A percentile compares a stretch with the other conserved stretches of the same genome.
These are phyloP conservation scores for Anguilla pacifica DNA, from an alignment of 2,797 vertebrate genomes.

Conservation along the genomic window DNA sequence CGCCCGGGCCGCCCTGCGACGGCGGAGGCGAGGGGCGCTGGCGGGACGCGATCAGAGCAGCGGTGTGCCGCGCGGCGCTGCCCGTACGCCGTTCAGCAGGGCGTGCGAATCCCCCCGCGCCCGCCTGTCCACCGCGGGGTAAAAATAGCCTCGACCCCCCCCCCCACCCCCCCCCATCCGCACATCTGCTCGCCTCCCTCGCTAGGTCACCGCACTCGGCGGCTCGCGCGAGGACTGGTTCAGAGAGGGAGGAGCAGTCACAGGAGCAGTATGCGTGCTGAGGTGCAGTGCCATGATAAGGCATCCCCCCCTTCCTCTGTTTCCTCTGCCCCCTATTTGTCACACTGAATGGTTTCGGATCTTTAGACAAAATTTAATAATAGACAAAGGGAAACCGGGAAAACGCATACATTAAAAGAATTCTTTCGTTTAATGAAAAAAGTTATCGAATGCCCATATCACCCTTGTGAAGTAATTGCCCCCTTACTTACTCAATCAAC, in stretches of 20 bases:
- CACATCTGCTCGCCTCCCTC: constrained; percentile 67
- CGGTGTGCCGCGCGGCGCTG: constrained; percentile 43
- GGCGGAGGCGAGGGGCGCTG: neutral
- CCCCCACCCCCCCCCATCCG: constrained; percentile 50
- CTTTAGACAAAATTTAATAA: no score
- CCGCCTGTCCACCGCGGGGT: constrained; percentile 64
- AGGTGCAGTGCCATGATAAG: neutral
- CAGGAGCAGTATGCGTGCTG: constrained; percentile 21
- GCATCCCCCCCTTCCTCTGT: no score
- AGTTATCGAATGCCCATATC: no score
- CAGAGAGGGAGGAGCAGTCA: constrained; percentile 24
- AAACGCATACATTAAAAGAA: no score
- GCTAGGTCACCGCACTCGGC: constrained; percentile 64
- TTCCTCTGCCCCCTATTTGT: no score
- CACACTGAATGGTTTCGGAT: no score
- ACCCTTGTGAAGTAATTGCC: no score
- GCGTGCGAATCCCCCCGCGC: constrained; percentile 64
- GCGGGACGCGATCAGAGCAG: constrained; percentile 38
- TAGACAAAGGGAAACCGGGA: no score
- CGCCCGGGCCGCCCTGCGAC: neutral
- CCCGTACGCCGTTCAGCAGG: constrained; percentile 67
- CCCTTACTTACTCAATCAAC: no score
- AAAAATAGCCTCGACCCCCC: constrained; percentile 62
- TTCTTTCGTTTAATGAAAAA: no score
- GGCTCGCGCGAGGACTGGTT: constrained; percentile 56